Conservation (phyloP, 2,113 vertebrate genomes). For the Cnemophilus loriae region DNA sequence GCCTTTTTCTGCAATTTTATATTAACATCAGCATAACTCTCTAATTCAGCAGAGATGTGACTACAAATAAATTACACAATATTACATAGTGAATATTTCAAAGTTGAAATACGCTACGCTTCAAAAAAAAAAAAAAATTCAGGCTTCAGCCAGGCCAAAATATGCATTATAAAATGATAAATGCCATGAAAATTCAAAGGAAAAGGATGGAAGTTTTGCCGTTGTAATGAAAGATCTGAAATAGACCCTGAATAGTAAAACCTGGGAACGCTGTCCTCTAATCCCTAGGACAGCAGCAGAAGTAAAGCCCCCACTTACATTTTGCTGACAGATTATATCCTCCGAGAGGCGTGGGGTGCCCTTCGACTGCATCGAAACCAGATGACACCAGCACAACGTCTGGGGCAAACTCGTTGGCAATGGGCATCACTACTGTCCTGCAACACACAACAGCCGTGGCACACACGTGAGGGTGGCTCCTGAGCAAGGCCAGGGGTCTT, state of each 20-base stretch:
- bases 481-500: background rate
- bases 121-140: background rate
- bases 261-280: background rate
- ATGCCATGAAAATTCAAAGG: background rate
- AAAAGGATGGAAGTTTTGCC: background rate
- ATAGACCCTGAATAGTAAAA: background rate
- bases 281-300: background rate
- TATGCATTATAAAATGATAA: background rate
- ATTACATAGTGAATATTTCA: background rate
- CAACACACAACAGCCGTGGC: background rate
- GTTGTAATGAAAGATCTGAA: background rate
- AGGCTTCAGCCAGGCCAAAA: background rate
- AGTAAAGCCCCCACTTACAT: slow-evolving; percentile 76
- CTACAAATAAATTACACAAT: background rate
- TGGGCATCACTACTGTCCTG: slow-evolving; percentile 95
- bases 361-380: slow-evolving; percentile 92
- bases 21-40: background rate
- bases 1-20: background rate
- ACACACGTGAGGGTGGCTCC: background rate
- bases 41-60: background rate
- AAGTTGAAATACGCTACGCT: background rate
- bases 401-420: slow-evolving; percentile 91
- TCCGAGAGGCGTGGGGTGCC: slow-evolving; percentile 89
- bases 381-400: slow-evolving; percentile 94
- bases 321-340: slow-evolving; percentile 92